These are phyloP conservation scores for Centropristis striata DNA, from an alignment of 2,113 vertebrate genomes.

Conservation along the genomic window DNA sequence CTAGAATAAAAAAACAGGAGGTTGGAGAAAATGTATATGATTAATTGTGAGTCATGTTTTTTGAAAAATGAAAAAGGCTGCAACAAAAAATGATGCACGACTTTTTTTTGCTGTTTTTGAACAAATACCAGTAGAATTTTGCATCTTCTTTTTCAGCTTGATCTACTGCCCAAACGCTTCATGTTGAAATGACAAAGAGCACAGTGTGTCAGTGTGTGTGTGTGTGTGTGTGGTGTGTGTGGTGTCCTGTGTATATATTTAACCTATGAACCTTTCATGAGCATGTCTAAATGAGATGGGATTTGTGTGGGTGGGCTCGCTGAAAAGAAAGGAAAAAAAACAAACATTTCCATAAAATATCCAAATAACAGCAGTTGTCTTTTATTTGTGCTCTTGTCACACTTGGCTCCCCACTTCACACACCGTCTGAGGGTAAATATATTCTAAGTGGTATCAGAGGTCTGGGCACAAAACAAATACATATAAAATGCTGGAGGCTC, in stretches of 20 bases:
- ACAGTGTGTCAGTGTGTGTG: neutral
- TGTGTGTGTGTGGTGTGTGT: neutral
- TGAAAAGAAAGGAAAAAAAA: neutral
- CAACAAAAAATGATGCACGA: neutral
- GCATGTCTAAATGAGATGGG: neutral
- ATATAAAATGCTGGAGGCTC: constrained; percentile 1
- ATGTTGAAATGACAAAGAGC: neutral
- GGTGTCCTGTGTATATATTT: constrained; percentile 16
- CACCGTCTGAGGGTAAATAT: constrained; percentile 18
- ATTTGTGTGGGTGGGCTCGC: constrained; percentile 15
- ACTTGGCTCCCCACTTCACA: constrained; percentile 3
- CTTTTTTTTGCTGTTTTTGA: neutral
- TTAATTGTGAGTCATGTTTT: constrained; percentile 34
- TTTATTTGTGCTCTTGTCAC: constrained; percentile 4
- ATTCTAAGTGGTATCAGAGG: constrained; percentile 18
- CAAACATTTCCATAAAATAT: constrained; percentile 25
- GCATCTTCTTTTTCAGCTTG: neutral
- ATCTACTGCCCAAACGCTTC: neutral
- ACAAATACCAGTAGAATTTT: neutral
- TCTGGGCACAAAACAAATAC: constrained; percentile 1
- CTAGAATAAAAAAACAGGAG: constrained; percentile 31
- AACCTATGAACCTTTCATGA: constrained; percentile 12
- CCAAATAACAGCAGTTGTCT: neutral
- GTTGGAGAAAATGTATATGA: constrained; percentile 31
- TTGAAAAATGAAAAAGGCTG: constrained; percentile 46